These are phyloP conservation scores for Eledona agricola DNA, from an alignment of 2,888 invertebrate genomes.

Conservation along the genomic window DNA sequence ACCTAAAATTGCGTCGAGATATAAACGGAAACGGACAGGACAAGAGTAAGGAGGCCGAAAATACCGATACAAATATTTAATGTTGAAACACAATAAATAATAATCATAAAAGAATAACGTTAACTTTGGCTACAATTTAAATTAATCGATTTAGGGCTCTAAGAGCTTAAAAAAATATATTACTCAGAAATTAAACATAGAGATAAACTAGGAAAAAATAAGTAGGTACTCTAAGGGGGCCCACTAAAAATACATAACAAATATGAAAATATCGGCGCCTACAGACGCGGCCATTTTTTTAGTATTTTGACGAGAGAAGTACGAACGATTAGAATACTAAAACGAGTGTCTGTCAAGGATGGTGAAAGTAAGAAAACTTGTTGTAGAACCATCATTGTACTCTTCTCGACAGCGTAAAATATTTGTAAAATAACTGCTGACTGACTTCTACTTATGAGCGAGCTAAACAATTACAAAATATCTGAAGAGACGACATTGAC, in stretches of 20 bases:
- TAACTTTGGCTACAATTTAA: constrained; percentile 62
- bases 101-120: constrained; percentile 58
- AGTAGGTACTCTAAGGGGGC: constrained; percentile 38
- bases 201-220: constrained; percentile 37
- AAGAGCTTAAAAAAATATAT: constrained; percentile 52
- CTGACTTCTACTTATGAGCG: constrained; percentile 32
- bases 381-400: constrained; percentile 34
- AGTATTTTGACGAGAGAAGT: constrained; percentile 28
- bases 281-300: constrained; percentile 31
- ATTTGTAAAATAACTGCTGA: constrained; percentile 30
- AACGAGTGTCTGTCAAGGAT: constrained; percentile 14
- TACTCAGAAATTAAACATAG: constrained; percentile 42
- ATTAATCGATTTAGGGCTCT: constrained; percentile 48
- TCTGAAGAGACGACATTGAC: constrained; percentile 52
- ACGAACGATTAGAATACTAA: constrained; percentile 32
- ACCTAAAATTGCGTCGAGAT: constrained; percentile 52
- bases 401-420: constrained; percentile 19
- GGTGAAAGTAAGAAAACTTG: constrained; percentile 12
- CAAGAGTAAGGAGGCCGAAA: constrained; percentile 41
- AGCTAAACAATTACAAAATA: constrained; percentile 43
- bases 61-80: constrained; percentile 48
- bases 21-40: constrained; percentile 11
- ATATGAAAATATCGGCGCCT: constrained; percentile 37
- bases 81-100: constrained; percentile 56
- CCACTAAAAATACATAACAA: constrained; percentile 41